These are phyloP conservation scores for Neodontobutis hainanensis DNA, from an alignment of 2,113 vertebrate genomes.

Conservation along the genomic window DNA sequence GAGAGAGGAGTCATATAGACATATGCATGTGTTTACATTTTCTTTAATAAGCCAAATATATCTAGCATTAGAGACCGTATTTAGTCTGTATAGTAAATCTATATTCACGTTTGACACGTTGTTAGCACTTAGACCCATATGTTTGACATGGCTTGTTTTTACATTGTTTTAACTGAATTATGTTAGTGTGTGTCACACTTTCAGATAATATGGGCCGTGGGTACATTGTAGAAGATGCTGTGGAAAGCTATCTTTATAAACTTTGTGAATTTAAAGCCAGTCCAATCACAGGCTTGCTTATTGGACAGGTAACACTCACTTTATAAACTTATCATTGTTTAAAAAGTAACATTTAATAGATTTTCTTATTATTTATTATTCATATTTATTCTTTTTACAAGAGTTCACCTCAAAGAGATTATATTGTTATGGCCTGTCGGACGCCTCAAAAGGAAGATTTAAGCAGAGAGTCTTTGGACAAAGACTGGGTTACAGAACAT, in stretches of 20 bases:
- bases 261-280: slow-evolving; percentile 53
- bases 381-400: slow-evolving; percentile 59
- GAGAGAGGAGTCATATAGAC: neutral
- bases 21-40: neutral
- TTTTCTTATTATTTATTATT: neutral
- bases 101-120: neutral
- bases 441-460: slow-evolving; percentile 82
- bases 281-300: slow-evolving; percentile 84
- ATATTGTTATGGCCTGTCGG: slow-evolving; percentile 82
- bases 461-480: slow-evolving; percentile 43
- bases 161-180: neutral
- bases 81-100: too few relatives aligned
- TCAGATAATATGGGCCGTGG: slow-evolving; percentile 73
- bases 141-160: neutral
- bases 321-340: neutral
- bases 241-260: slow-evolving; percentile 72
- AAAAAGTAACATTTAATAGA: neutral
- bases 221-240: slow-evolving; percentile 75
- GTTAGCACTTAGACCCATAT: neutral
- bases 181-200: neutral
- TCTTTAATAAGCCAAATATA: too few relatives aligned
- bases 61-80: too few relatives aligned
- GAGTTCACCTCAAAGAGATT: slow-evolving; percentile 88
- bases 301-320: slow-evolving; percentile 85
- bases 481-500: slow-evolving; percentile 87